phyloP scores from a whole-genome alignment of 2,113 vertebrate species.

The Penelope pileata region DNA sequence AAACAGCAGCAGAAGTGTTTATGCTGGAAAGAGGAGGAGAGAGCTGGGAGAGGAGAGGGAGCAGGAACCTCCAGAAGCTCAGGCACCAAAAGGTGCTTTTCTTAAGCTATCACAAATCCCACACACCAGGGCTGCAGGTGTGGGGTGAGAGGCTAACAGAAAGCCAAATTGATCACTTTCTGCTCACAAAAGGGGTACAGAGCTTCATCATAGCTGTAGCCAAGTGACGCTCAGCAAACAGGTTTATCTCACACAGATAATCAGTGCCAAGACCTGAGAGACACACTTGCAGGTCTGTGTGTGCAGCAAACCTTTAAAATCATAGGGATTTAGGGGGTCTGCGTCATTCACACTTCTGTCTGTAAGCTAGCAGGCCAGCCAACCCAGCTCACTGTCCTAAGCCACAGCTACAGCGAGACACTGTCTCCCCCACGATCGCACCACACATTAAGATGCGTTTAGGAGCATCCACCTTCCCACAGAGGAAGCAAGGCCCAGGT shows the following conservation, averaged over 20 bases:
- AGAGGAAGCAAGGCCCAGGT: background rate
- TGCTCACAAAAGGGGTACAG: background rate
- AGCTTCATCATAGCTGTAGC: background rate
- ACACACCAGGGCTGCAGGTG: rapidly evolving
- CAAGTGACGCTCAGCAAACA: background rate
- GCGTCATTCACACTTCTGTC: background rate
- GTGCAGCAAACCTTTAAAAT: background rate
- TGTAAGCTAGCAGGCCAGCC: background rate
- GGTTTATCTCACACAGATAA: background rate
- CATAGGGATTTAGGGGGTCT: background rate
- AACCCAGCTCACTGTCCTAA: background rate
- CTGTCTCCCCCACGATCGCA: background rate
- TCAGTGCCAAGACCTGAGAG: background rate
- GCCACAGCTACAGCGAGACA: background rate
- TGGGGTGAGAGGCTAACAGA: background rate
- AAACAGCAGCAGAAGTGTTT: background rate
- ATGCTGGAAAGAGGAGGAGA: background rate
- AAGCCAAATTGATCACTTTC: background rate
- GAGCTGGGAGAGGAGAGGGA: background rate
- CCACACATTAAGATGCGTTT: background rate
- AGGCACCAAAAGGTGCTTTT: background rate
- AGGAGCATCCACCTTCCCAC: background rate
- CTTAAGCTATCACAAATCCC: background rate
- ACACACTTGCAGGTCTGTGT: background rate
- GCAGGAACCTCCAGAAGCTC: background rate